phyloP scores from a whole-genome alignment of 37 sponge, comb jelly and placozoan species.

The Hexactinellida sp. region DNA sequence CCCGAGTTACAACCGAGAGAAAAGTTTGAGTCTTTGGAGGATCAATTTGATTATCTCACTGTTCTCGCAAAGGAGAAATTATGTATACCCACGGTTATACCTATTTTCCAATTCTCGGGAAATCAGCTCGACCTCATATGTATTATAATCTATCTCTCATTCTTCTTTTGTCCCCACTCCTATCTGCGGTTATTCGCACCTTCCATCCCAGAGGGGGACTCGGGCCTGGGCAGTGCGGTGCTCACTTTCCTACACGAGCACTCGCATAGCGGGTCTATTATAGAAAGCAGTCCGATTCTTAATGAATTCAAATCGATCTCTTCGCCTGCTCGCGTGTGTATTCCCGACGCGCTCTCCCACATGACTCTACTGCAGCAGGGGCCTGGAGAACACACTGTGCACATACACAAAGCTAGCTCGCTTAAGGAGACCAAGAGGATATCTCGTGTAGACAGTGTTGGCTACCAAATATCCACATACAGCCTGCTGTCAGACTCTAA shows the following conservation, averaged over 20 bases:
- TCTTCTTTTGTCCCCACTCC: neutral
- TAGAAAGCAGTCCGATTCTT: neutral
- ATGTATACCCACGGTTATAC: neutral
- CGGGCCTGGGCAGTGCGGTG: neutral
- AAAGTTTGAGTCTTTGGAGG: neutral
- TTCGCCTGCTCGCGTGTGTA: neutral
- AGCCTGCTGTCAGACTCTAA: neutral
- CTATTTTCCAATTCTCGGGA: neutral
- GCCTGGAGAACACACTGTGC: neutral
- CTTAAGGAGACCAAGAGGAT: neutral
- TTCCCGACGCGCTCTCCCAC: neutral
- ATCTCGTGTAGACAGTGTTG: neutral
- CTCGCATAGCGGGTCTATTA: neutral
- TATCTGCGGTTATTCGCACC: neutral
- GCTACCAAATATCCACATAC: neutral
- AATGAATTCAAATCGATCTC: neutral
- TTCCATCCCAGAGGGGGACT: neutral
- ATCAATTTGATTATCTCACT: neutral
- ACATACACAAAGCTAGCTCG: neutral
- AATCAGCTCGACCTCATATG: neutral
- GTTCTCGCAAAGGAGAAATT: neutral
- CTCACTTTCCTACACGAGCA: conserved; percentile 2
- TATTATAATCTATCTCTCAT: neutral
- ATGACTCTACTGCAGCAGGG: neutral
- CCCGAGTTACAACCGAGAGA: neutral